Evolutionary conservation across 2,888 invertebrate species (phyloP).

Genomic region (Tanytarsus gracilentus): DNA sequence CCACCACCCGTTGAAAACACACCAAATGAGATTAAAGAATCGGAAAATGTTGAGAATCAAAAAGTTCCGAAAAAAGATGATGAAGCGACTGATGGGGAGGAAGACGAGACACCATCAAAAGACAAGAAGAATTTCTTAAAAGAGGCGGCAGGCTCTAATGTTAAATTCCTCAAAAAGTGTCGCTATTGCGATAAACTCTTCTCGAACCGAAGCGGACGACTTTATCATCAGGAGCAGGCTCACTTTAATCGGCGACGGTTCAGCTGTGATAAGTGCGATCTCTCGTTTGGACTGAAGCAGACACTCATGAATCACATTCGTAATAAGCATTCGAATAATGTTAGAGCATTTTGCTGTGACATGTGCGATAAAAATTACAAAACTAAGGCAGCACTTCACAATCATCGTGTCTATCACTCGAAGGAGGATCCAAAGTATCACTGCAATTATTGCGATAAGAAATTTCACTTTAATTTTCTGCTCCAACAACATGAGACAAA

Average conservation of each 20-base stretch:
- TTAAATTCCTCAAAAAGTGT: slow-evolving; percentile 40
- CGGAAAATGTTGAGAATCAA: neutral
- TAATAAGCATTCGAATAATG: slow-evolving; percentile 42
- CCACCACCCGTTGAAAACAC: neutral
- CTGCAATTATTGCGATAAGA: slow-evolving; percentile 39
- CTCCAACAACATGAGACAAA: slow-evolving; percentile 43
- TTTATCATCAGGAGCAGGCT: slow-evolving; percentile 47
- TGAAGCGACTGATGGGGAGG: neutral
- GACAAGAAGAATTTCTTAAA: slow-evolving; percentile 3
- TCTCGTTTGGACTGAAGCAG: slow-evolving; percentile 44
- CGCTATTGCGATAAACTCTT: slow-evolving; percentile 46
- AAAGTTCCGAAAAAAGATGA: neutral
- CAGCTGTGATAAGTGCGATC: slow-evolving; percentile 46
- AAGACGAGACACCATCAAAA: slow-evolving; percentile 7
- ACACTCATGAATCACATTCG: slow-evolving; percentile 45
- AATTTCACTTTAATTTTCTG: slow-evolving; percentile 46
- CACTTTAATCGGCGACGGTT: slow-evolving; percentile 45
- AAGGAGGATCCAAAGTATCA: slow-evolving; percentile 41
- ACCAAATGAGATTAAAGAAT: neutral
- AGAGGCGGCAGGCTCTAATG: slow-evolving; percentile 11
- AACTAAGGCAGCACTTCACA: slow-evolving; percentile 45
- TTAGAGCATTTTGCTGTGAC: slow-evolving; percentile 43
- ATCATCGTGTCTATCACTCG: slow-evolving; percentile 41
- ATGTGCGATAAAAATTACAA: slow-evolving; percentile 46
- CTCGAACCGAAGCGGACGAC: slow-evolving; percentile 45